phyloP scores from a whole-genome alignment of 2,888 invertebrate species.

The Epinotia ramella region DNA sequence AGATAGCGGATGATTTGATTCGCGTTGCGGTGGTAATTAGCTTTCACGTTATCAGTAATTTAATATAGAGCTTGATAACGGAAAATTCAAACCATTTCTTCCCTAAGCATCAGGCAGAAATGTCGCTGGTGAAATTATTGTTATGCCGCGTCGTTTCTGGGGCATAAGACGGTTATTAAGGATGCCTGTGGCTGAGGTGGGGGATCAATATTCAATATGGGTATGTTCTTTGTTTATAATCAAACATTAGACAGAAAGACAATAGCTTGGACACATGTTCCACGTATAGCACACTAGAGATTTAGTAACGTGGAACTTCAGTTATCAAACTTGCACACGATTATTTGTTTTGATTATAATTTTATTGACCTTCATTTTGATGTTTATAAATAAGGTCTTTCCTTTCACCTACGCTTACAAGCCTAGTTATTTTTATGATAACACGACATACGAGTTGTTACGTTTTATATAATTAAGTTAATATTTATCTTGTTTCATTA shows the following conservation, averaged over 20 bases:
- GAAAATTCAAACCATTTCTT: slow-evolving; percentile 51
- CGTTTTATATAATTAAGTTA: not conserved
- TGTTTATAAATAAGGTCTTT: slow-evolving; percentile 25
- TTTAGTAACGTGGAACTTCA: slow-evolving; percentile 5
- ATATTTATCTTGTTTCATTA: not conserved
- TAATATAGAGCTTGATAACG: slow-evolving; percentile 19
- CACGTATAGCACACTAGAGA: not conserved
- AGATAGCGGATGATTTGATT: slow-evolving; percentile 40
- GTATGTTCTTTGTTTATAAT: slow-evolving; percentile 67
- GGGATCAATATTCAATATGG: slow-evolving; percentile 87
- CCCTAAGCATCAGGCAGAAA: slow-evolving; percentile 59
- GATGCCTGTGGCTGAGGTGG: slow-evolving; percentile 81
- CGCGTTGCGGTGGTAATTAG: slow-evolving; percentile 20
- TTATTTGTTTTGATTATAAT: slow-evolving; percentile 17
- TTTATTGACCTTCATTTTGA: slow-evolving; percentile 21
- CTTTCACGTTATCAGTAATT: slow-evolving; percentile 35
- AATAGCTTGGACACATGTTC: slow-evolving; percentile 17
- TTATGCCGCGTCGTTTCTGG: slow-evolving; percentile 70
- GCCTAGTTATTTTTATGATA: not conserved
- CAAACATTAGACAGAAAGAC: slow-evolving; percentile 14
- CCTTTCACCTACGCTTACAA: slow-evolving; percentile 24
- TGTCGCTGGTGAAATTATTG: slow-evolving; percentile 56
- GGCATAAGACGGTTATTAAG: slow-evolving; percentile 82
- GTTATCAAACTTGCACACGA: not conserved
- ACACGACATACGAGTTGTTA: not conserved